Percentiles rank a stretch among this genome's conserved stretches.
phyloP scores from a whole-genome alignment of 1,140 invertebrate species.

The Laodelphax striatellus region DNA sequence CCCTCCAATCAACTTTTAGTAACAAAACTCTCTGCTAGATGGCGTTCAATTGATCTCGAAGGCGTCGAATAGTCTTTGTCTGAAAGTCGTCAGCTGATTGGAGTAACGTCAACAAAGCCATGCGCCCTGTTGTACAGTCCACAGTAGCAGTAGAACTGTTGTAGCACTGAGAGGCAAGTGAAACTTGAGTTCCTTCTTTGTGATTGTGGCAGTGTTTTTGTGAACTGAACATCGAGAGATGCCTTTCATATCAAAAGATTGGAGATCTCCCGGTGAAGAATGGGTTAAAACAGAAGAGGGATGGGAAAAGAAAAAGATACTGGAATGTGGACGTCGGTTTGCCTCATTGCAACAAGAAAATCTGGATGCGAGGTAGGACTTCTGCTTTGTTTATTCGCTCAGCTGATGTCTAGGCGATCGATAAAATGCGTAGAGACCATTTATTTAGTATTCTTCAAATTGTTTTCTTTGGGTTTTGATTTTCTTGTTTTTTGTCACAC shows the following conservation, averaged over 20 bases:
- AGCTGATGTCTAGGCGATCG: conserved; percentile 16
- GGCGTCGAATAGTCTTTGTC: conserved; percentile 6
- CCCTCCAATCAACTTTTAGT: no score
- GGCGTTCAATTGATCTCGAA: no score
- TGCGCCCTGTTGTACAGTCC: conserved; percentile 32
- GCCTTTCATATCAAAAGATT: conserved; percentile 92
- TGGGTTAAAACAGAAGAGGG: conserved; percentile 97
- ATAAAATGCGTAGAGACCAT: conserved; percentile 3
- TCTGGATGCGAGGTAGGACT: conserved; percentile 12
- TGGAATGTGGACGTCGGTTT: conserved; percentile 50
- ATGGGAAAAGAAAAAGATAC: conserved; percentile 90
- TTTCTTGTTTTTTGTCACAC: no score
- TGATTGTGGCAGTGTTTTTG: neutral
- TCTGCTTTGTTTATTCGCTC: conserved; percentile 13
- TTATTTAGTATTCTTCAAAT: neutral
- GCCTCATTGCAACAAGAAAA: conserved; percentile 11
- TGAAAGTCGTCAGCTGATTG: conserved; percentile 33
- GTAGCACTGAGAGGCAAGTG: neutral
- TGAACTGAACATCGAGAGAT: conserved; percentile 37
- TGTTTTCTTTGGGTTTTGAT: no score
- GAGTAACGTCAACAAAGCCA: conserved; percentile 30
- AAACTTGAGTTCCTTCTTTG: neutral
- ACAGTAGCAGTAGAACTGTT: neutral
- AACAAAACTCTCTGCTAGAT: no score
- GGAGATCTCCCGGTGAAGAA: conserved; percentile 90